These are phyloP conservation scores for Chaunax sp. DNA, from an alignment of 2,797 vertebrate genomes.

Conservation along the genomic window DNA sequence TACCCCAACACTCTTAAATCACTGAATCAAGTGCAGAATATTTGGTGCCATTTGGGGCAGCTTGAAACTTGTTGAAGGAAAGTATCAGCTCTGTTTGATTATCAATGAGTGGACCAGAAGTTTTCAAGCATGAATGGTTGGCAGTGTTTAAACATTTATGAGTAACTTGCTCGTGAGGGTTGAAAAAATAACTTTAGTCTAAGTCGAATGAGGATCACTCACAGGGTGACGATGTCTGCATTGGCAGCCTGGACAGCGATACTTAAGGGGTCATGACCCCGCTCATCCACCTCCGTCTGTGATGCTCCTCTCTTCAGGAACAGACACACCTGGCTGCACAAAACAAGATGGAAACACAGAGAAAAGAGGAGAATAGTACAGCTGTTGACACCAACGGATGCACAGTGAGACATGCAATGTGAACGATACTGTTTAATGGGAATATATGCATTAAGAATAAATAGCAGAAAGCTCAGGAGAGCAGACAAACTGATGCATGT, in stretches of 20 bases:
- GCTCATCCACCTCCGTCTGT: slow-evolving; percentile 90
- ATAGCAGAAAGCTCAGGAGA: background rate
- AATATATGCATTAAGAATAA: background rate
- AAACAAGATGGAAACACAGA: slow-evolving; percentile 3
- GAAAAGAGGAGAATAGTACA: background rate
- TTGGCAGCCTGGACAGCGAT: slow-evolving; percentile 96
- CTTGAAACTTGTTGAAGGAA: background rate
- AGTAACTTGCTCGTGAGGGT: background rate
- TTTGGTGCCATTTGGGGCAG: background rate
- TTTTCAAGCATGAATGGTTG: background rate
- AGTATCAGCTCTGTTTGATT: background rate
- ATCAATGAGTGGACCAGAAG: background rate
- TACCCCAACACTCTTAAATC: no score
- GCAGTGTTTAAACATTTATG: background rate
- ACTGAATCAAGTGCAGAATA: no score
- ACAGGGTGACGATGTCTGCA: slow-evolving; percentile 98
- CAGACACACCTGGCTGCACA: slow-evolving; percentile 93
- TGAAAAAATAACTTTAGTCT: background rate
- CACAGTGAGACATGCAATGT: background rate
- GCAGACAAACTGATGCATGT: background rate
- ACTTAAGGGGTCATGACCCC: slow-evolving; percentile 92
- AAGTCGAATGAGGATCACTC: slow-evolving; percentile 59
- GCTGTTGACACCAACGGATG: background rate
- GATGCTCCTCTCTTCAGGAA: slow-evolving; percentile 96
- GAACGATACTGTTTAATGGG: background rate